These are phyloP conservation scores for Coenonympha arcania DNA, from an alignment of 2,888 invertebrate species.

Conservation along the genomic window DNA sequence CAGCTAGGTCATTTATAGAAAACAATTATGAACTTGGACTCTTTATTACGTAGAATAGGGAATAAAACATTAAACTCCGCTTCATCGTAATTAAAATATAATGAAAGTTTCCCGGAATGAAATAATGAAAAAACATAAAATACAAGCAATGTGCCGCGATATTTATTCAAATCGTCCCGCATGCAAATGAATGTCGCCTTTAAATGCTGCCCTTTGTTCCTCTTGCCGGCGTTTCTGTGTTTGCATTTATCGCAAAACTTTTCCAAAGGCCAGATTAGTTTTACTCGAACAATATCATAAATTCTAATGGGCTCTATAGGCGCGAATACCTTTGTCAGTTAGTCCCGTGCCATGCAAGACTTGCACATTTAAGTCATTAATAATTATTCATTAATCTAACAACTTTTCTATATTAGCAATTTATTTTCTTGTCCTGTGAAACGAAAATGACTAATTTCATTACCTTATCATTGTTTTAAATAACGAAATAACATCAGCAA, in stretches of 20 bases:
- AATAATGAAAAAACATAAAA: conserved; percentile 43
- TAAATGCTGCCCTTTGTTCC: conserved; percentile 50
- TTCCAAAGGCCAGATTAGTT: conserved; percentile 55
- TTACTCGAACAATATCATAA: conserved; percentile 44
- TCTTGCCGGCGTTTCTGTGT: conserved; percentile 35
- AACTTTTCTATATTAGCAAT: neutral
- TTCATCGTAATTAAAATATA: conserved; percentile 17
- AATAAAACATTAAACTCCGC: conserved; percentile 12
- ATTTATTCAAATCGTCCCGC: conserved; percentile 46
- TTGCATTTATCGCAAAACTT: conserved; percentile 56
- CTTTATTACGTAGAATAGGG: conserved; percentile 8
- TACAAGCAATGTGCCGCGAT: conserved; percentile 38
- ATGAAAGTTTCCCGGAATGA: conserved; percentile 27
- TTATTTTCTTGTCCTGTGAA: no score
- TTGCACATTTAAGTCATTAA: neutral
- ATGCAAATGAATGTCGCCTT: conserved; percentile 53
- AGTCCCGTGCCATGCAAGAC: neutral
- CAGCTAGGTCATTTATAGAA: conserved; percentile 7
- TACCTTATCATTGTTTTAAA: no score
- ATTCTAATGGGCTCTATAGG: neutral
- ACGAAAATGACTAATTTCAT: no score
- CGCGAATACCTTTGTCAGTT: neutral
- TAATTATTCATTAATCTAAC: no score
- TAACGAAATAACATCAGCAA: no score
- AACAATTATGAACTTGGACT: conserved; percentile 8